Evolutionary conservation across 2,797 vertebrate species (phyloP), one percentile per base, ranked within the genome.

Genomic region (Muraenolepis orangiensis): DNA sequence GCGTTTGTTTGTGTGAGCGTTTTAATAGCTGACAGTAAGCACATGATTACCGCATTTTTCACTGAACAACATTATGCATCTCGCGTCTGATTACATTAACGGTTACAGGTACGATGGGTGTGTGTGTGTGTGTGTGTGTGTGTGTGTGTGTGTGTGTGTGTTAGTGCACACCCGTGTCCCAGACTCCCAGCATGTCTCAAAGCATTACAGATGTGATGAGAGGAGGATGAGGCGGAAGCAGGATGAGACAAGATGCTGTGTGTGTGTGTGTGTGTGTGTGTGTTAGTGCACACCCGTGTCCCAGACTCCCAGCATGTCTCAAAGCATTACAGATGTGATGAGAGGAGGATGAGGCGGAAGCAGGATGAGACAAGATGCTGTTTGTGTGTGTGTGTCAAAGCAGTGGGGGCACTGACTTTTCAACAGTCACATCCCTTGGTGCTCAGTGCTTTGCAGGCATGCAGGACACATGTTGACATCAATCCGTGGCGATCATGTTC

Each of bases 41-140:
- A n/a, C 46, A n/a, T 57, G 20, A 57, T 57, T 57, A 57, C 46
- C 46, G 46, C 46, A 57, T n/a, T 57, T 57, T 57, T 57, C 46
- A 20, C 46, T 8, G 46, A 57, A n/a, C 20, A 57, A 57, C 18
- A 57, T 57, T 57, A 57, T 57, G 20, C 46, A n/a, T 57, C 46
- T 57, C 8, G 20, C 18, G 2, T 57, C 51, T 57, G 51, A 57
- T 57, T 29, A 28, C 64, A 66, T 28, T 66, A 12, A 66, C 11
- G 18, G 20, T 36, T 29, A 68, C 28, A 68, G 29, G 14, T 1
- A 68, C 31, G 18, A 16, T 76, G 70, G 46, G 36, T 72, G 70
- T 51, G 28, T 51, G 70, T 51, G 36, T 51, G 70, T 36, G 40
- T 69, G 28, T 69, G 66, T 77, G 71, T 73, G n/a, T 61, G 66